Conservation (phyloP, 2,797 vertebrate species). For the Falco peregrinus region DNA sequence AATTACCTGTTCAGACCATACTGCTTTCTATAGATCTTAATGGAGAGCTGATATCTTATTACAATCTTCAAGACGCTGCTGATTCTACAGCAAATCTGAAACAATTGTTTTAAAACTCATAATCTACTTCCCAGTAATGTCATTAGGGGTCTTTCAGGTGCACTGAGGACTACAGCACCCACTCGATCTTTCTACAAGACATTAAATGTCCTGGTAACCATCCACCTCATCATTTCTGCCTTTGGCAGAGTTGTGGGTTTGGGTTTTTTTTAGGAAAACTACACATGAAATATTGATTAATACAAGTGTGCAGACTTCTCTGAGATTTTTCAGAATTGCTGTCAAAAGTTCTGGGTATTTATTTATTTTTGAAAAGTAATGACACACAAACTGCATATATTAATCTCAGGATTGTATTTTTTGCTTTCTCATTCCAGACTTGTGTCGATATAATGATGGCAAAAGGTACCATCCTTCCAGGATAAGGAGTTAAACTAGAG, state of each 20-base stretch:
- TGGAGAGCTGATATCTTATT: background rate
- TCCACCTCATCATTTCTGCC: background rate
- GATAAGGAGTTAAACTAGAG: background rate
- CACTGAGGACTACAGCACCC: background rate
- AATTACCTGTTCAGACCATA: background rate
- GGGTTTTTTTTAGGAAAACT: background rate
- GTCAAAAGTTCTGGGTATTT: background rate
- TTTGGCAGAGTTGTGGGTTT: background rate
- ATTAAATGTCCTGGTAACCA: fast-evolving
- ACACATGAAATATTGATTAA: background rate
- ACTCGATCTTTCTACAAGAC: background rate
- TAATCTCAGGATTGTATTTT: background rate
- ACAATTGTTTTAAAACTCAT: background rate
- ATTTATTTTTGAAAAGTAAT: background rate
- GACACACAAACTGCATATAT: background rate
- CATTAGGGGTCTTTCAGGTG: background rate
- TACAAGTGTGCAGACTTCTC: background rate
- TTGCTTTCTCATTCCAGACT: background rate
- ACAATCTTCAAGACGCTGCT: background rate
- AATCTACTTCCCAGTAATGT: background rate
- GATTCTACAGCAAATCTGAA: background rate
- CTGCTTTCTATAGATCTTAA: background rate
- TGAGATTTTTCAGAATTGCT: background rate
- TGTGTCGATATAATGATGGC: background rate
- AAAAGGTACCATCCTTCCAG: background rate